Percentiles rank a stretch among this genome's conserved stretches.
Evolutionary conservation across 2,888 invertebrate genomes (phyloP).

Genomic region (Cantharis rustica): DNA sequence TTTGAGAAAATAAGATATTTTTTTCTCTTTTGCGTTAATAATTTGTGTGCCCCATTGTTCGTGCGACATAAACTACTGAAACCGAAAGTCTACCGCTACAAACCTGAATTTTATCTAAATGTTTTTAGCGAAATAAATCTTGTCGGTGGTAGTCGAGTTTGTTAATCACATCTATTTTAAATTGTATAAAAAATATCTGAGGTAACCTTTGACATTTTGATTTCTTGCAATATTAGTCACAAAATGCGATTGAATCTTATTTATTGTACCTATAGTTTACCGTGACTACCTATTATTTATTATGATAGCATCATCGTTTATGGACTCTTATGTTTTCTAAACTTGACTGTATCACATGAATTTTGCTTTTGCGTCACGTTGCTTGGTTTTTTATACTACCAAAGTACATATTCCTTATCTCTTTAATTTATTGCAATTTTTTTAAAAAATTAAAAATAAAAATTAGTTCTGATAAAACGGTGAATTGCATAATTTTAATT

Average conservation of each 20-base stretch:
- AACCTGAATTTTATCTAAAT: constrained; percentile 23
- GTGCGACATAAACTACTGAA: constrained; percentile 7
- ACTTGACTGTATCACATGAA: not conserved
- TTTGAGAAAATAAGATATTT: not conserved
- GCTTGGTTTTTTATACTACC: constrained; percentile 10
- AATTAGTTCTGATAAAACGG: not conserved
- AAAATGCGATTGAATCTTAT: constrained; percentile 28
- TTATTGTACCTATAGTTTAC: constrained; percentile 24
- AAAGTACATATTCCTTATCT: not conserved
- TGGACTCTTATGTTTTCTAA: constrained; percentile 18
- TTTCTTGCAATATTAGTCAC: constrained; percentile 28
- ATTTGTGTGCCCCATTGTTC: constrained; percentile 30
- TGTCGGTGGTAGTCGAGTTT: constrained; percentile 7
- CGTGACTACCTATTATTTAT: constrained; percentile 25
- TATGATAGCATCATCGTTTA: constrained; percentile 28
- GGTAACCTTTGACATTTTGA: constrained; percentile 29
- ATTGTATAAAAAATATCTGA: constrained; percentile 33
- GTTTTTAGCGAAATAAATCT: constrained; percentile 32
- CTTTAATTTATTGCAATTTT: not conserved
- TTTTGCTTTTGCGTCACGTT: constrained; percentile 27
- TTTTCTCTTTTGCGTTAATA: constrained; percentile 8
- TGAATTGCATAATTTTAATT: not conserved
- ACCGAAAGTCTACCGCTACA: constrained; percentile 17
- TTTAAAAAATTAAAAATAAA: not conserved
- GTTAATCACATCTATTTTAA: constrained; percentile 35